phyloP scores from a whole-genome alignment of 2,888 invertebrate genomes.

The Dynastes hyllus region DNA sequence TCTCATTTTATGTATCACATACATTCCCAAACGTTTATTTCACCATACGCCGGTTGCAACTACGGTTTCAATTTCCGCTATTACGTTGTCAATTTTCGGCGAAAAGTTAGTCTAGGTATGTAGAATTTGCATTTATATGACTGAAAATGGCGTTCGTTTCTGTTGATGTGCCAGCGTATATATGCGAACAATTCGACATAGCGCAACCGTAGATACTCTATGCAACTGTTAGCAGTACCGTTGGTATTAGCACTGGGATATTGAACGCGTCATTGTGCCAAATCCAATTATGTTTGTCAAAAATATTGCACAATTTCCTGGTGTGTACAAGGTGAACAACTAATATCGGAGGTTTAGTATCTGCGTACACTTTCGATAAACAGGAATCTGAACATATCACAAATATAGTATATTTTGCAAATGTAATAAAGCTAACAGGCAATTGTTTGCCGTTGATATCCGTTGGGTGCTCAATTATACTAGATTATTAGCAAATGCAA shows the following conservation, averaged over 20 bases:
- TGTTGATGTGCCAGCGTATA: background rate
- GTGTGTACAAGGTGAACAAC: constrained; percentile 17
- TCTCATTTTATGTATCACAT: background rate
- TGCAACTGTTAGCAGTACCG: constrained; percentile 18
- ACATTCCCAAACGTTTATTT: constrained; percentile 47
- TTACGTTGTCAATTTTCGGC: constrained; percentile 41
- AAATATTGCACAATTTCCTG: constrained; percentile 46
- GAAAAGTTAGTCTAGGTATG: constrained; percentile 52
- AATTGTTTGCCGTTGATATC: no score
- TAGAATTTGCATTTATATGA: constrained; percentile 58
- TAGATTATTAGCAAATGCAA: background rate
- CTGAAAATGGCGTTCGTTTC: constrained; percentile 51
- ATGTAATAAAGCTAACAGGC: no score
- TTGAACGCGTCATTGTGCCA: constrained; percentile 35
- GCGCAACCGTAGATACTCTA: background rate
- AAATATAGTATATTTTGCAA: no score
- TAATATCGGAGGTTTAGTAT: background rate
- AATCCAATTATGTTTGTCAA: constrained; percentile 43
- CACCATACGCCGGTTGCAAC: constrained; percentile 51
- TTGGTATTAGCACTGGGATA: constrained; percentile 22
- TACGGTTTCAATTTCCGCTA: constrained; percentile 59
- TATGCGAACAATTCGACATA: background rate
- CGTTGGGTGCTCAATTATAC: no score
- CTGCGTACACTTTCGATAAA: background rate
- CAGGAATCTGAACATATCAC: no score